Percentiles rank a stretch among this genome's conserved stretches.
Conservation (phyloP, 2,888 invertebrate genomes). For the Bugula neritina region DNA sequence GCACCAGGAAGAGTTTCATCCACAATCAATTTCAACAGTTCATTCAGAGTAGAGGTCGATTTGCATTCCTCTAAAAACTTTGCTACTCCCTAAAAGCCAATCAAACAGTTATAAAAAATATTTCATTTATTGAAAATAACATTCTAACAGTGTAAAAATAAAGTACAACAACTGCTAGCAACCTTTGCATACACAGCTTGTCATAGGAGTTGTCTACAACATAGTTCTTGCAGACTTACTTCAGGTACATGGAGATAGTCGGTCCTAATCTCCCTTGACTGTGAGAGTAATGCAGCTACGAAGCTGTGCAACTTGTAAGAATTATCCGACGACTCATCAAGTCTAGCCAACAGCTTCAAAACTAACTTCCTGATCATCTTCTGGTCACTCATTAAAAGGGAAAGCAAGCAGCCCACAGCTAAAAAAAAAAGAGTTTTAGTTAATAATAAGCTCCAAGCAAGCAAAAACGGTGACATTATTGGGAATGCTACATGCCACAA, state of each 20-base stretch:
- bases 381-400: background rate
- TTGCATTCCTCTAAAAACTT: background rate
- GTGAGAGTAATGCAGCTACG: background rate
- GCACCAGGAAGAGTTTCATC: background rate
- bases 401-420: background rate
- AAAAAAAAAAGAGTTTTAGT: no score
- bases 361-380: background rate
- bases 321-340: background rate
- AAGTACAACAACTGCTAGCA: no score
- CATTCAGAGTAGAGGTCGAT: background rate
- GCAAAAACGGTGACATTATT: no score
- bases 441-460: no score
- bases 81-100: background rate
- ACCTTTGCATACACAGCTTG: no score
- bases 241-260: slow-evolving; percentile 13
- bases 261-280: slow-evolving; percentile 1
- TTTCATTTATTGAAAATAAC: no score
- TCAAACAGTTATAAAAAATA: no score
- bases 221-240: no score
- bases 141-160: no score
- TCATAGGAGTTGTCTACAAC: no score
- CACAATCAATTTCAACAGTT: background rate
- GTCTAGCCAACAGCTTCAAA: background rate
- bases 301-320: background rate
- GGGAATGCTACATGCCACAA: no score